Conservation (phyloP, 2,113 vertebrate genomes). For the Cyprinus carpio region DNA sequence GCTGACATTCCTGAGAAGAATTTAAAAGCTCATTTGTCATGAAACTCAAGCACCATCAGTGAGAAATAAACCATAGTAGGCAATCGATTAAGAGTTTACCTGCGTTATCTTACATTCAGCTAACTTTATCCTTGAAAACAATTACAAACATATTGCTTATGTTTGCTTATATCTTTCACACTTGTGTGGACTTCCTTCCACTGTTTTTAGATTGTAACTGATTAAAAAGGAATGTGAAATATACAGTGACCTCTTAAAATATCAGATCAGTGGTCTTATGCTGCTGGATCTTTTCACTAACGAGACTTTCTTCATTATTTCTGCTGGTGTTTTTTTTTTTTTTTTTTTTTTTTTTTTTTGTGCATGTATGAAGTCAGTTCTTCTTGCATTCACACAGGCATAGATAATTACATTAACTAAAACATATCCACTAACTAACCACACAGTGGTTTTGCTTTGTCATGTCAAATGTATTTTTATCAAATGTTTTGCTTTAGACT, state of each 20-base stretch:
- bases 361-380: too few relatives aligned
- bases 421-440: not conserved
- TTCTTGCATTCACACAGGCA: too few relatives aligned
- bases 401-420: not conserved
- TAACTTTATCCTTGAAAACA: not conserved
- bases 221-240: not conserved
- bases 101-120: not conserved
- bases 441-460: not conserved
- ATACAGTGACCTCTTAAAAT: not conserved
- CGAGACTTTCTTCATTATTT: too few relatives aligned
- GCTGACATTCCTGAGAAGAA: constrained; percentile 44
- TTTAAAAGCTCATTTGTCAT: constrained; percentile 58
- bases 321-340: too few relatives aligned
- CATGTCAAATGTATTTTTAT: not conserved
- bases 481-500: not conserved
- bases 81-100: not conserved
- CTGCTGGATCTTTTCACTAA: too few relatives aligned
- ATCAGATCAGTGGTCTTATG: too few relatives aligned
- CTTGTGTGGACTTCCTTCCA: not conserved
- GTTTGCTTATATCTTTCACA: not conserved
- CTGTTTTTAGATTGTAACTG: not conserved
- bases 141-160: not conserved
- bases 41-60: constrained; percentile 54
- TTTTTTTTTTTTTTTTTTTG: too few relatives aligned
- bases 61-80: not conserved